Percentiles rank a stretch among this genome's conserved stretches.
Evolutionary conservation across 1,140 invertebrate species (phyloP).

Genomic region (Calephelis virginiensis): DNA sequence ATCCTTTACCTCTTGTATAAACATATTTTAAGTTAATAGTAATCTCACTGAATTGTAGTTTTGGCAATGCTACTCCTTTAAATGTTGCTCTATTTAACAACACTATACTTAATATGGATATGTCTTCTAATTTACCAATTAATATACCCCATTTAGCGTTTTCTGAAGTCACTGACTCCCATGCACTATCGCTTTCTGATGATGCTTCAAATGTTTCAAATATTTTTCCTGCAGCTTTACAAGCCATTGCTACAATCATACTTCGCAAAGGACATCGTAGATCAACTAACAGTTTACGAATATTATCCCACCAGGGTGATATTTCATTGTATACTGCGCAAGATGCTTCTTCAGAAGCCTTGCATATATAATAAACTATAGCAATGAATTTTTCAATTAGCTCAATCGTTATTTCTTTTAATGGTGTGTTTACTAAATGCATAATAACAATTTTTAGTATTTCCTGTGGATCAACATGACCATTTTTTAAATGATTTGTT

Average conservation of each 20-base stretch:
- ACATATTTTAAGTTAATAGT: slow-evolving; percentile 87
- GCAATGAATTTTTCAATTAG: slow-evolving; percentile 76
- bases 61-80: slow-evolving; percentile 65
- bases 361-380: slow-evolving; percentile 68
- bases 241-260: slow-evolving; percentile 86
- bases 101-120: slow-evolving; percentile 87
- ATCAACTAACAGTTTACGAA: slow-evolving; percentile 84
- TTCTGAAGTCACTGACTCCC: slow-evolving; percentile 92
- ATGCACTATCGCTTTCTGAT: slow-evolving; percentile 81
- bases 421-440: slow-evolving; percentile 81
- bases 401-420: slow-evolving; percentile 72
- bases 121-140: slow-evolving; percentile 93
- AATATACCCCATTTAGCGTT: slow-evolving; percentile 91
- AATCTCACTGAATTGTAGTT: slow-evolving; percentile 80
- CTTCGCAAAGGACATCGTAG: slow-evolving; percentile 85
- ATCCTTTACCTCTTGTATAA: slow-evolving; percentile 89
- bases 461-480: slow-evolving; percentile 79
- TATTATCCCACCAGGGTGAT: slow-evolving; percentile 87
- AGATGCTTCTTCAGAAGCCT: slow-evolving; percentile 59
- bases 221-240: slow-evolving; percentile 83
- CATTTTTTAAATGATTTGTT: slow-evolving; percentile 74
- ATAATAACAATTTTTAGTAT: slow-evolving; percentile 83
- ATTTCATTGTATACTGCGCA: slow-evolving; percentile 81
- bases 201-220: slow-evolving; percentile 55
- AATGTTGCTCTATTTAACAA: slow-evolving; percentile 79